Conservation (phyloP, 2,797 vertebrate species). For the Cephalopachus bancanus region DNA sequence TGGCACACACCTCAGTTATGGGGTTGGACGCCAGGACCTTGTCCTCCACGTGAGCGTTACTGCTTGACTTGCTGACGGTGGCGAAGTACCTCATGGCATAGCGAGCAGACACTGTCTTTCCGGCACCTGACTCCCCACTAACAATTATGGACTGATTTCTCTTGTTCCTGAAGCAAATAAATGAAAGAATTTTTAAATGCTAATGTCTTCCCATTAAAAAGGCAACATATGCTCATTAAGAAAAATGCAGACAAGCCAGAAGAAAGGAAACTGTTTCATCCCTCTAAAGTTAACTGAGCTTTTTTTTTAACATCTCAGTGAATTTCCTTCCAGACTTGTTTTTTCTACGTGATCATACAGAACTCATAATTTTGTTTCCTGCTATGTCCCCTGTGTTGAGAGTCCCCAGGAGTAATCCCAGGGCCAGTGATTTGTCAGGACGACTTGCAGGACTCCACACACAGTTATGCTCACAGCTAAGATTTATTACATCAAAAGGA, state of each 20-base stretch:
- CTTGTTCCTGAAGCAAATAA: constrained; percentile 92
- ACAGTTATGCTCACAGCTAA: accelerated
- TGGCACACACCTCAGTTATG: constrained; percentile 94
- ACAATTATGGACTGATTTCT: constrained; percentile 99
- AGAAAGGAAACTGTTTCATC: not conserved
- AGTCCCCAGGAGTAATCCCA: not conserved
- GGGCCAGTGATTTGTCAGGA: not conserved
- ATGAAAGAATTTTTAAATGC: not conserved
- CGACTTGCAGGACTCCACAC: not conserved
- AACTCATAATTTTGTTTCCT: not conserved
- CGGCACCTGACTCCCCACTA: constrained; percentile 98
- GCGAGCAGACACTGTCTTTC: constrained; percentile 98
- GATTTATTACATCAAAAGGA: not conserved
- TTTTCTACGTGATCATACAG: not conserved
- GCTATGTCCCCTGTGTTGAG: not conserved
- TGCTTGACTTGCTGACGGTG: constrained; percentile 96
- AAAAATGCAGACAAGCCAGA: not conserved
- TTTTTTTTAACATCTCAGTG: not conserved
- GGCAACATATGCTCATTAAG: not conserved
- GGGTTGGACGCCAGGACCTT: constrained; percentile 98
- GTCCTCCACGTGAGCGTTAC: constrained; percentile 94
- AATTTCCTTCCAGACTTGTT: not conserved
- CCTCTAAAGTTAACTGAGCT: not conserved
- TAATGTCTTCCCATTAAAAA: not conserved
- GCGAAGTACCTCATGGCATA: constrained; percentile 99